Conservation (phyloP, 23 tunicate species). For the Phallusia fumigata region DNA sequence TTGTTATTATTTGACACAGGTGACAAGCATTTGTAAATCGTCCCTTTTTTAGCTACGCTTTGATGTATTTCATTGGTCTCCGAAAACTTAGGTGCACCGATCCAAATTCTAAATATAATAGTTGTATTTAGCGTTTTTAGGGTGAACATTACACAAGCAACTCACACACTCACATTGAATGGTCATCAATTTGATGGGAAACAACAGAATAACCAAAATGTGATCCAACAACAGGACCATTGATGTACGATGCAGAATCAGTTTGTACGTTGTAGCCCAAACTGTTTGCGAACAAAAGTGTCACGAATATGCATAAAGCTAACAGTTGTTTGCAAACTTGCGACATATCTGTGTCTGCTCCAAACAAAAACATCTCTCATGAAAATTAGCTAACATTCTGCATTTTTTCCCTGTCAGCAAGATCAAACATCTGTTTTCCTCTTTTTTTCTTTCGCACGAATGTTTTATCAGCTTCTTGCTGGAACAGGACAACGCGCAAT, state of each 20-base stretch:
- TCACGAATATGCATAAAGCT: background rate
- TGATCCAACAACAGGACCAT: background rate
- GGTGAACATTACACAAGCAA: background rate
- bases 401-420: no score
- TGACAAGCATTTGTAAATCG: background rate
- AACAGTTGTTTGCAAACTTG: background rate
- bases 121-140: background rate
- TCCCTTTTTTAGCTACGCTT: background rate
- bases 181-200: background rate
- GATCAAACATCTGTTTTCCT: no score
- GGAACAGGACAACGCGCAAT: no score
- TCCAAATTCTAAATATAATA: background rate
- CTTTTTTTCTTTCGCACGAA: no score
- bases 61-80: background rate
- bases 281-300: background rate
- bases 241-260: background rate
- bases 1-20: background rate
- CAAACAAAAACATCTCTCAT: no score
- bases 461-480: no score
- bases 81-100: background rate
- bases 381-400: no score
- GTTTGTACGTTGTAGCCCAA: background rate
- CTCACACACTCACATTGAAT: background rate
- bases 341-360: background rate
- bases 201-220: background rate